Evolutionary conservation across 2,113 vertebrate genomes (phyloP), one percentile per base, ranked within the genome.

Genomic region (Thermophis baileyi): DNA sequence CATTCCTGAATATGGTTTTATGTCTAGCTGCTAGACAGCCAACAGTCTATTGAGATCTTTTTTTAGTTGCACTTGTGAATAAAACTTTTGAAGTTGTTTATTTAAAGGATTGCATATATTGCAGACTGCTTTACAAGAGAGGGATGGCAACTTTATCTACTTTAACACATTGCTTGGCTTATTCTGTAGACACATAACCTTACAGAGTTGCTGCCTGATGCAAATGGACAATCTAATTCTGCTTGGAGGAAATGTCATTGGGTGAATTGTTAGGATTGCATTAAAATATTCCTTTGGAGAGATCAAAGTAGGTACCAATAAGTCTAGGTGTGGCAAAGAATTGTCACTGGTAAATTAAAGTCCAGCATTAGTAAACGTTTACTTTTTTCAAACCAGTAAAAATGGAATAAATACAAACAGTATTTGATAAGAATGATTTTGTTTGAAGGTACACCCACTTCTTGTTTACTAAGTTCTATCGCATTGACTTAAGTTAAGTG

Each of bases 51-150:
- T n/a, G 0, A 55, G 22, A 51, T 22, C 12, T 9, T 4, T 30
- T 40, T 11, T 0, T 81, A 74, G 14, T 30, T 50, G 85, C 93
- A 92, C 10, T 46, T 93, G 91, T 92, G 24, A 97, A 97, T 97
- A 97, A 97, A 97, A 94, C 25, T 96, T 96, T 95, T 96, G 93
- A 89, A 44, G 89, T 11, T 91, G n/a, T 89, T 94, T 94, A 91
- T 49, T 2, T 8, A 47, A 2, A 30, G 25, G 55, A 74, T 3
- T 89, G 1, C 3, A 51, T 1, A 1, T 89, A 30, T 55, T 35
- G 40, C 30, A 60, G 27, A 40, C 57, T 81, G 11, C 74, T 40
- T 91, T 57, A 46, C 60, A 40, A 69, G 69, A 35, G 27, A 54
- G 8, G 27, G 51, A 50, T 57, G n/a, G 60, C 40, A 35, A 60